These are phyloP conservation scores for Gallinago stenura DNA, from an alignment of 2,797 vertebrate species.

Conservation along the genomic window DNA sequence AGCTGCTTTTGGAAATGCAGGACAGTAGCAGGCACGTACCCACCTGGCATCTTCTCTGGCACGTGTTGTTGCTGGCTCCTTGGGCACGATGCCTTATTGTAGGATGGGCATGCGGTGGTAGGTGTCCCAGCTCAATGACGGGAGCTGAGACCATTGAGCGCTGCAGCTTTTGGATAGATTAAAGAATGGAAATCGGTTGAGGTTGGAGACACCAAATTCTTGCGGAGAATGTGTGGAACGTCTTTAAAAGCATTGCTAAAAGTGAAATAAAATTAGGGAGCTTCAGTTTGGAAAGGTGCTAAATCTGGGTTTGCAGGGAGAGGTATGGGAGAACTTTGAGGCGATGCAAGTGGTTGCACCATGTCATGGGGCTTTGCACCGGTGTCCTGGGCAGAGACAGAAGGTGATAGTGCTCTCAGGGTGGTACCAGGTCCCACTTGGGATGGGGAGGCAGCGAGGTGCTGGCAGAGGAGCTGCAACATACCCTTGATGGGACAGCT, in stretches of 20 bases:
- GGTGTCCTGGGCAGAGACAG: background rate
- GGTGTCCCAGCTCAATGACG: accelerated
- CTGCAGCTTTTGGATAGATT: background rate
- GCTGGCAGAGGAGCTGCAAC: background rate
- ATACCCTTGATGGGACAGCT: background rate
- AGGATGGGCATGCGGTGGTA: background rate
- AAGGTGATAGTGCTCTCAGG: background rate
- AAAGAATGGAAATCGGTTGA: background rate
- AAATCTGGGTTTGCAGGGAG: background rate
- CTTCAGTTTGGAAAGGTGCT: background rate
- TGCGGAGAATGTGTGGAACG: background rate
- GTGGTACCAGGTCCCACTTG: background rate
- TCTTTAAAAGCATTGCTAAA: background rate
- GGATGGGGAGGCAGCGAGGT: background rate
- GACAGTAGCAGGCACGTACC: background rate
- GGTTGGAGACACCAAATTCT: background rate
- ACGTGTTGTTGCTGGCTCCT: background rate
- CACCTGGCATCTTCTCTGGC: background rate
- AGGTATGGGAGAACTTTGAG: accelerated
- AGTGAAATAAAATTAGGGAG: background rate
- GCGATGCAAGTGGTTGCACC: accelerated
- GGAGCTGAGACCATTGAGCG: accelerated
- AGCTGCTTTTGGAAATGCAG: too few relatives aligned
- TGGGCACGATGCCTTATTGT: background rate
- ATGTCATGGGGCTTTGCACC: accelerated